phyloP scores from a whole-genome alignment of 2,113 vertebrate genomes.

The Malurus melanocephalus region DNA sequence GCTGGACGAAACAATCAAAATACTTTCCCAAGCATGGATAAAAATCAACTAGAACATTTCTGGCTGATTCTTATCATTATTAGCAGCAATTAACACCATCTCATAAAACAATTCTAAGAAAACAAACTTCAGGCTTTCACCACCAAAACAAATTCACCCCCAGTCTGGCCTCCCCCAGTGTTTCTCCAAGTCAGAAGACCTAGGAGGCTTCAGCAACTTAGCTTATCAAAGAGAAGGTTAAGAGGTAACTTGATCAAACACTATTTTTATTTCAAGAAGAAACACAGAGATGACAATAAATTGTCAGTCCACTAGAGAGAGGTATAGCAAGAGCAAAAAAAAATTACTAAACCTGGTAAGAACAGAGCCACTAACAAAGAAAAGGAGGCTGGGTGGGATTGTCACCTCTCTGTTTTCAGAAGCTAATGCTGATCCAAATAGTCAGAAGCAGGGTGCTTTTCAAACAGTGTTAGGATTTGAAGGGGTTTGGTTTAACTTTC shows the following conservation, averaged over 20 bases:
- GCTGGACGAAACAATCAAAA: constrained; percentile 36
- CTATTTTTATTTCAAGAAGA: neutral
- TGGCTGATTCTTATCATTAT: neutral
- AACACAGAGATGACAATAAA: neutral
- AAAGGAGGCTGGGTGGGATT: neutral
- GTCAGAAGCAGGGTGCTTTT: constrained; percentile 36
- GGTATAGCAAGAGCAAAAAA: neutral
- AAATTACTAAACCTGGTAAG: neutral
- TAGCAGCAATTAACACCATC: constrained; percentile 9
- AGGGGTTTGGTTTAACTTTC: constrained; percentile 19
- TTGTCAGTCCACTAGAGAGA: neutral
- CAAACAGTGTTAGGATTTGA: neutral
- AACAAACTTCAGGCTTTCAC: neutral
- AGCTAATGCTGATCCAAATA: constrained; percentile 2
- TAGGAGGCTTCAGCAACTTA: neutral
- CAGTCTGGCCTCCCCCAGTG: neutral
- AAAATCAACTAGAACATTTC: neutral
- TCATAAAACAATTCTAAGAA: constrained; percentile 8
- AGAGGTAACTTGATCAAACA: constrained; percentile 12
- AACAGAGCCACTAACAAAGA: neutral
- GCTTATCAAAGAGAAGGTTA: constrained; percentile 16
- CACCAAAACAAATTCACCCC: neutral
- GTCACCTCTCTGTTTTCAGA: neutral
- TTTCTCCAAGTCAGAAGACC: neutral
- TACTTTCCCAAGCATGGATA: neutral